Conservation (phyloP, 2,888 invertebrate species). For the Acrobeloides nanus region DNA sequence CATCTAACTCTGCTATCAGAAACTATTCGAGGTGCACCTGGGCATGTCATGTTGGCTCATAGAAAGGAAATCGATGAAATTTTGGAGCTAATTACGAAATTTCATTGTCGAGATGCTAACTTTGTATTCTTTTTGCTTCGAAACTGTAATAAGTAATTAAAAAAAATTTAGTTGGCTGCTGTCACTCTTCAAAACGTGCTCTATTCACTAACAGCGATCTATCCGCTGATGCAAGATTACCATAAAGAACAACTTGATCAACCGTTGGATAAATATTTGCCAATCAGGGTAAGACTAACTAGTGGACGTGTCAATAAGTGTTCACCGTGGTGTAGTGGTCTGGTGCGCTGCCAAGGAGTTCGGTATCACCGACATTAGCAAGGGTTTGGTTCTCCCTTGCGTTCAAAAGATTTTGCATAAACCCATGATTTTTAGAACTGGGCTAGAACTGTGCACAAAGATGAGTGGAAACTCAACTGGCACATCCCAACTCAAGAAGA, state of each 20-base stretch:
- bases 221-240: slow-evolving; percentile 62
- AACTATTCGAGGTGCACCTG: slow-evolving; percentile 62
- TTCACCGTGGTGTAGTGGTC: too few species aligned
- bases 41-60: slow-evolving; percentile 25
- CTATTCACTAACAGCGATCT: slow-evolving; percentile 33
- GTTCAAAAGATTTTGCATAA: slow-evolving; percentile 4
- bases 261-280: slow-evolving; percentile 66
- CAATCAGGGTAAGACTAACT: slow-evolving; percentile 63
- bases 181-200: slow-evolving; percentile 20
- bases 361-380: too few species aligned
- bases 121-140: not conserved
- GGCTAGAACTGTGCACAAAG: slow-evolving; percentile 68
- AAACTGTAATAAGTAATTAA: not conserved
- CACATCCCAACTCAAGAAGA: slow-evolving; percentile 69
- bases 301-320: too few species aligned
- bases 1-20: slow-evolving; percentile 49
- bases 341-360: too few species aligned
- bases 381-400: not conserved
- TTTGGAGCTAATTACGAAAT: slow-evolving; percentile 66
- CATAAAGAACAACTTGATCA: slow-evolving; percentile 62
- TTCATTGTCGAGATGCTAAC: slow-evolving; percentile 61
- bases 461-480: slow-evolving; percentile 68
- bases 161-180: slow-evolving; percentile 14
- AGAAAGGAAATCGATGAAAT: slow-evolving; percentile 64
- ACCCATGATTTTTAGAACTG: slow-evolving; percentile 66